Conservation (phyloP, 2,888 invertebrate genomes). For the Cryptocephalus moraei region DNA sequence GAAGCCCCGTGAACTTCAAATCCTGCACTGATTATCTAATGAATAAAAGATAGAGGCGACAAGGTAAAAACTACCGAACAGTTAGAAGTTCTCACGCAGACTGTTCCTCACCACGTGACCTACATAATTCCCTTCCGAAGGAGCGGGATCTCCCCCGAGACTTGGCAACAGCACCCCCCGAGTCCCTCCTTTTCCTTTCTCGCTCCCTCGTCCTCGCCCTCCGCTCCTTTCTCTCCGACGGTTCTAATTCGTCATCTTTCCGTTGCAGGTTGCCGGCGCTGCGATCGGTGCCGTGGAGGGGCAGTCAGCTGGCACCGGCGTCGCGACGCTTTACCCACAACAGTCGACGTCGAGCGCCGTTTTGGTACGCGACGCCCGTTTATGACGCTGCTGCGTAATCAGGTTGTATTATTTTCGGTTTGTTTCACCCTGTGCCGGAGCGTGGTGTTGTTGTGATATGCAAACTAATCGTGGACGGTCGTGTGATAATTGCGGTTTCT, state of each 20-base stretch:
- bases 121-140: no score
- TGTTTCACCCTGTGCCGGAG: slow-evolving; percentile 8
- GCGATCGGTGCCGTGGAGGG: slow-evolving; percentile 29
- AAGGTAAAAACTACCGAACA: no score
- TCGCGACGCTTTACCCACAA: slow-evolving; percentile 43
- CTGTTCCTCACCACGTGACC: no score
- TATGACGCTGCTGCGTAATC: slow-evolving; percentile 3
- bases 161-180: no score
- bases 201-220: no score
- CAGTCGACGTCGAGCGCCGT: slow-evolving; percentile 47
- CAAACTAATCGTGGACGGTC: slow-evolving; percentile 17
- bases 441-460: slow-evolving; percentile 24
- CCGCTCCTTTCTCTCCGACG: slow-evolving; percentile 10
- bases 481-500: slow-evolving; percentile 18
- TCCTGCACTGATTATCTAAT: no score
- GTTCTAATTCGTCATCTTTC: slow-evolving; percentile 26
- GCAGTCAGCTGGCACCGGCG: slow-evolving; percentile 40
- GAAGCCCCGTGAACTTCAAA: no score
- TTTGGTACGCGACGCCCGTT: slow-evolving; percentile 15
- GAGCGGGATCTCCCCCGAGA: no score
- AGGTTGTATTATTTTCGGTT: slow-evolving; percentile 10
- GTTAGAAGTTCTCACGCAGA: no score
- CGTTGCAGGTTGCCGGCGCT: slow-evolving; percentile 39
- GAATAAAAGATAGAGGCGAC: no score
- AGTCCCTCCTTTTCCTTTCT: no score